Evolutionary conservation across 2,888 invertebrate species (phyloP).

Genomic region (Ormyrus thymus): DNA sequence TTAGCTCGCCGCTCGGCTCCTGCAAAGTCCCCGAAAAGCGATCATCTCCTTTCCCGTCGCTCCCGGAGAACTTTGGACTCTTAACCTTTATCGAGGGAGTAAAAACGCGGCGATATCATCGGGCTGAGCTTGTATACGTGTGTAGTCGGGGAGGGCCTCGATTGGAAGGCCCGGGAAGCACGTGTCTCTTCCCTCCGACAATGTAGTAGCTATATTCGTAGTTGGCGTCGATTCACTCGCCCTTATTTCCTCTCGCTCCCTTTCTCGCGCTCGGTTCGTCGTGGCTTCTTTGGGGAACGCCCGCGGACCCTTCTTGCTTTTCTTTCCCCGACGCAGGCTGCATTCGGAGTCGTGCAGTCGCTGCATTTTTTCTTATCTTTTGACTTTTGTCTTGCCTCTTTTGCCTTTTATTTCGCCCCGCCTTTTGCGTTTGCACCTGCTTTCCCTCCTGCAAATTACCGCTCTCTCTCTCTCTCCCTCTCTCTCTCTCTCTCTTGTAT

Average conservation of each 20-base stretch:
- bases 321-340: no score
- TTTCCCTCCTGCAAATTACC: no score
- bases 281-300: no score
- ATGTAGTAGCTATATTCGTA: background rate
- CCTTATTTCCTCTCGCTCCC: background rate
- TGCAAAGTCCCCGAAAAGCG: conserved; percentile 24
- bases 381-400: background rate
- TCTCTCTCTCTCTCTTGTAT: conserved; percentile 28
- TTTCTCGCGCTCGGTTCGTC: no score
- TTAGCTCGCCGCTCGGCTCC: conserved; percentile 11
- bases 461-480: conserved; percentile 3
- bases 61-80: background rate
- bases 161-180: conserved; percentile 13
- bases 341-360: no score
- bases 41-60: conserved; percentile 20
- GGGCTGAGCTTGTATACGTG: background rate
- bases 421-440: no score
- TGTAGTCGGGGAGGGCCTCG: background rate
- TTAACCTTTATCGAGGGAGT: conserved; percentile 2
- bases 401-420: background rate
- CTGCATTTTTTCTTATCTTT: no score
- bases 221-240: conserved; percentile 47
- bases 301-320: no score
- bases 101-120: conserved; percentile 20
- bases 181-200: background rate